phyloP scores from a whole-genome alignment of 2,113 vertebrate genomes.

The Tiliqua scincoides region DNA sequence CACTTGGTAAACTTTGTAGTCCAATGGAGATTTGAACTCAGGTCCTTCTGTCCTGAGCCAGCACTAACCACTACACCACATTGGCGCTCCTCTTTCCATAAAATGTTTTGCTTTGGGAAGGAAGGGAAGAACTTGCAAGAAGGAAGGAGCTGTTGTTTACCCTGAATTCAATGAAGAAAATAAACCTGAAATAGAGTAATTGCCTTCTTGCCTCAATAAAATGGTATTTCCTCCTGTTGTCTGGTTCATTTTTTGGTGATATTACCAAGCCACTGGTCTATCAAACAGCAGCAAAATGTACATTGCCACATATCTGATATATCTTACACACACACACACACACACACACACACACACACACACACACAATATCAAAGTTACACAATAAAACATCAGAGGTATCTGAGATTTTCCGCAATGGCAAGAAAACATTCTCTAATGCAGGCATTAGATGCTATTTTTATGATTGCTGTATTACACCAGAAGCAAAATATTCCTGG shows the following conservation, averaged over 20 bases:
- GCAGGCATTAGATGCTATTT: conserved; percentile 8
- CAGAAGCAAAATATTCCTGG: conserved; percentile 32
- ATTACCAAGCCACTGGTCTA: neutral
- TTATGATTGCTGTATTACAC: neutral
- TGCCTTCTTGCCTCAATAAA: neutral
- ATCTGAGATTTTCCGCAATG: conserved; percentile 22
- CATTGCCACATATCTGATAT: neutral
- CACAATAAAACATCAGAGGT: neutral
- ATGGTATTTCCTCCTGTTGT: neutral
- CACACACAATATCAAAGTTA: conserved; percentile 6
- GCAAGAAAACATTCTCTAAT: neutral
- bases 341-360: neutral
- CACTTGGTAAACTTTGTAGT: too few species aligned
- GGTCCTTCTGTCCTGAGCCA: too few species aligned
- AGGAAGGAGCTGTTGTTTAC: neutral
- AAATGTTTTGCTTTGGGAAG: too few species aligned
- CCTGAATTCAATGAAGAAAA: neutral
- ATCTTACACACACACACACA: neutral
- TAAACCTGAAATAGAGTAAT: neutral
- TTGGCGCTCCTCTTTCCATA: too few species aligned
- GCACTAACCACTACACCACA: too few species aligned
- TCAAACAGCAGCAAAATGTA: neutral
- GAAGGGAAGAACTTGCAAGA: too few species aligned
- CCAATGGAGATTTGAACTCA: too few species aligned
- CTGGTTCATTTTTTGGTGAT: neutral